Conservation (phyloP, 1,140 invertebrate species). For the Zaprionus taronus region DNA sequence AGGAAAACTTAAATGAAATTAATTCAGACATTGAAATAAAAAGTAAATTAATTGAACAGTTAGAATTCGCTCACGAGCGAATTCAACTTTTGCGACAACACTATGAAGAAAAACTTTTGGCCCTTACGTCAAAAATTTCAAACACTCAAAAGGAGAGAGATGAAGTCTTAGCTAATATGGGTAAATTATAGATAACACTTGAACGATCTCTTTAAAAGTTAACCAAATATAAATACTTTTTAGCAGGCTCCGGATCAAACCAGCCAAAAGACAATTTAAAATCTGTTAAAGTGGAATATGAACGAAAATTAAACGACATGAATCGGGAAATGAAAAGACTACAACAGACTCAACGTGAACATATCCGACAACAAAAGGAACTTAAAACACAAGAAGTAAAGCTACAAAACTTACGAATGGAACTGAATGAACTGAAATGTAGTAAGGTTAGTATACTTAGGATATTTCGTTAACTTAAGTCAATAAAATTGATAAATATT, state of each 20-base stretch:
- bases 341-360: conserved; percentile 95
- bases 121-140: conserved; percentile 94
- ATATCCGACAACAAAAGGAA: conserved; percentile 92
- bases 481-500: not conserved
- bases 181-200: conserved; percentile 32
- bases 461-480: not conserved
- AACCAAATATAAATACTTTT: not conserved
- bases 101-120: conserved; percentile 97
- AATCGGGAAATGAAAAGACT: conserved; percentile 94
- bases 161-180: conserved; percentile 90
- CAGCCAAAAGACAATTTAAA: conserved; percentile 91
- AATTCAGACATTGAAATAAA: conserved; percentile 97
- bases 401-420: conserved; percentile 90
- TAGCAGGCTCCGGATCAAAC: conserved; percentile 42
- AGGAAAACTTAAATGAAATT: conserved; percentile 91
- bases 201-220: not conserved
- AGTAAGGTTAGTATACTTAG: conserved; percentile 87
- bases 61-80: conserved; percentile 94
- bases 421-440: conserved; percentile 94
- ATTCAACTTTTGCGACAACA: conserved; percentile 93
- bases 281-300: conserved; percentile 95
- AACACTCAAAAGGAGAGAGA: conserved; percentile 97
- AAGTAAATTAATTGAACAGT: conserved; percentile 95
- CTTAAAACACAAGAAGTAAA: conserved; percentile 94
- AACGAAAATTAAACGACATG: conserved; percentile 92